Evolutionary conservation across 2,797 vertebrate genomes (phyloP).

Genomic region (Eulemur mongoz): DNA sequence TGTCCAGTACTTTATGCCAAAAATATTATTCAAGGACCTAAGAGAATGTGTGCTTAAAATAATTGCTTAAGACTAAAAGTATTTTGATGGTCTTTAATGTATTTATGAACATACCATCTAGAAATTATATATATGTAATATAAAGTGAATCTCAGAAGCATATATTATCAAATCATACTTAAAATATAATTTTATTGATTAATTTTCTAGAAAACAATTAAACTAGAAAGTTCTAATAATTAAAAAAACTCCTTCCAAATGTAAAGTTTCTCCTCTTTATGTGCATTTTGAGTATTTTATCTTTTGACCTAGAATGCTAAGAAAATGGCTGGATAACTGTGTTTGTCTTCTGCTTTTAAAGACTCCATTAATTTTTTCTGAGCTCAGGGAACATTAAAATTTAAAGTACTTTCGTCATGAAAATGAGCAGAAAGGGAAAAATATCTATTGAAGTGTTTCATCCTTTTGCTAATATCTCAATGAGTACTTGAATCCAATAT

Average conservation of each 20-base stretch:
- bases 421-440: background rate
- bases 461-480: background rate
- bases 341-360: background rate
- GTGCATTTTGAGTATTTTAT: background rate
- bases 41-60: background rate
- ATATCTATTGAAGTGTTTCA: background rate
- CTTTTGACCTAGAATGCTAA: background rate
- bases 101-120: background rate
- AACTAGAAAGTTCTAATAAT: background rate
- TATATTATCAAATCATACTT: background rate
- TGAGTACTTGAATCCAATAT: background rate
- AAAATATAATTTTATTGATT: background rate
- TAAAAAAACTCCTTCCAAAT: background rate
- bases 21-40: background rate
- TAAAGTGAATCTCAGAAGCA: background rate
- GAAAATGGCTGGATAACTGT: background rate
- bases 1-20: background rate
- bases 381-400: background rate
- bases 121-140: background rate
- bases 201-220: background rate
- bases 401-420: background rate
- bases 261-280: background rate
- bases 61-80: background rate
- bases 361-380: background rate
- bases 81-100: background rate